Evolutionary conservation across 2,797 vertebrate genomes (phyloP).

Genomic region (Syndactyla subalaris): DNA sequence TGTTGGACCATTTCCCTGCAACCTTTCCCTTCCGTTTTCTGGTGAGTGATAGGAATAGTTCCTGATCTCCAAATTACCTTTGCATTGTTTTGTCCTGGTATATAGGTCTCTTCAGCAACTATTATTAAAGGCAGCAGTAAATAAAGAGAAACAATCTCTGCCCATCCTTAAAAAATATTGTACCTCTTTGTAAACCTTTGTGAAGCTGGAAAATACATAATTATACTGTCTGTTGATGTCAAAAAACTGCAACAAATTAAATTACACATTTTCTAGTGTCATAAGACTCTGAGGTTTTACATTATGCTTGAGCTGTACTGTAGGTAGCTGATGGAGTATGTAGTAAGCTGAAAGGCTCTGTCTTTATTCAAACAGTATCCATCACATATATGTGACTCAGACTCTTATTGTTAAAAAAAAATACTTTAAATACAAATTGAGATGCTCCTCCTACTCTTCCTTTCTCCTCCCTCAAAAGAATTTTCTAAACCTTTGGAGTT

Average conservation of each 20-base stretch:
- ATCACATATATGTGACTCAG: not conserved
- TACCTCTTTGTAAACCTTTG: not conserved
- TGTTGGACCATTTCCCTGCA: not conserved
- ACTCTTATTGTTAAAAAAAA: not conserved
- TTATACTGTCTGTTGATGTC: not conserved
- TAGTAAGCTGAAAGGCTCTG: not conserved
- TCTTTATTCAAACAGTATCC: not conserved
- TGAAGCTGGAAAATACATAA: not conserved
- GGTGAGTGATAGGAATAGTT: not conserved
- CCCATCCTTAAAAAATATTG: not conserved
- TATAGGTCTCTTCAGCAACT: not conserved
- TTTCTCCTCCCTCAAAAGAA: not conserved
- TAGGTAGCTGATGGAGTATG: not conserved
- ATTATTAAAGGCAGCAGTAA: not conserved
- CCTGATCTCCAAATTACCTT: not conserved
- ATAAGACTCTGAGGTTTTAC: not conserved
- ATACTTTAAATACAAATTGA: not conserved
- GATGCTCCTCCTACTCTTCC: not conserved
- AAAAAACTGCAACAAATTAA: not conserved
- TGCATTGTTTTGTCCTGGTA: not conserved
- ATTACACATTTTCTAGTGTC: not conserved
- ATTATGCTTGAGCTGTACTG: not conserved
- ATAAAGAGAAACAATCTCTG: not conserved
- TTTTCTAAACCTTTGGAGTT: not conserved
- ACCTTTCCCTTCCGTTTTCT: not conserved